Evolutionary conservation across 1,140 invertebrate species (phyloP).

Genomic region (Apis florea): DNA sequence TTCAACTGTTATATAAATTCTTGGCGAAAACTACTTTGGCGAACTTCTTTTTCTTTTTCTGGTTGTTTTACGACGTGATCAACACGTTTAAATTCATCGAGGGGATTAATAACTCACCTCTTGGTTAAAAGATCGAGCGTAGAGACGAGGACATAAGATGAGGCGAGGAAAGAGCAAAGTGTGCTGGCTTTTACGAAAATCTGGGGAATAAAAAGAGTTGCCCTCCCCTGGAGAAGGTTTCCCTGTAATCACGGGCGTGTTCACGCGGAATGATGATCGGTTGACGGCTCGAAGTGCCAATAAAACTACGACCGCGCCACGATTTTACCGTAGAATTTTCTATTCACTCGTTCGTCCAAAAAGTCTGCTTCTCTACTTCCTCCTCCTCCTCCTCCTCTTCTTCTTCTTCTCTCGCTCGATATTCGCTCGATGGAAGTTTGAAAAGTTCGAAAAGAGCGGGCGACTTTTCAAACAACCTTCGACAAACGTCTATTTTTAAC

Average conservation of each 20-base stretch:
- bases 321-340: neutral
- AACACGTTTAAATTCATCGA: neutral
- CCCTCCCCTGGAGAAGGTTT: neutral
- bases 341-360: neutral
- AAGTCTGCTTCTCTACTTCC: neutral
- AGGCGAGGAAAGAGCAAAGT: neutral
- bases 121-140: neutral
- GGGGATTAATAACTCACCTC: neutral
- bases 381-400: neutral
- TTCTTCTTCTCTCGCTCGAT: neutral
- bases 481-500: neutral
- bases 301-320: slow-evolving; percentile 29
- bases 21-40: no score
- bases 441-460: neutral
- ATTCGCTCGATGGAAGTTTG: neutral
- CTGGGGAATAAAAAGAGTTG: slow-evolving; percentile 2
- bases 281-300: slow-evolving; percentile 21
- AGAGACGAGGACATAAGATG: neutral
- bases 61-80: no score
- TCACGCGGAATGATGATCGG: slow-evolving; percentile 30
- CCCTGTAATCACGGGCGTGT: slow-evolving; percentile 48
- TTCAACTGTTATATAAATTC: no score
- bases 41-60: no score
- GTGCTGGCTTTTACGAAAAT: neutral
- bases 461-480: neutral